Evolutionary conservation across 1,140 invertebrate genomes (phyloP).

Genomic region (Hypsibius dujardini): DNA sequence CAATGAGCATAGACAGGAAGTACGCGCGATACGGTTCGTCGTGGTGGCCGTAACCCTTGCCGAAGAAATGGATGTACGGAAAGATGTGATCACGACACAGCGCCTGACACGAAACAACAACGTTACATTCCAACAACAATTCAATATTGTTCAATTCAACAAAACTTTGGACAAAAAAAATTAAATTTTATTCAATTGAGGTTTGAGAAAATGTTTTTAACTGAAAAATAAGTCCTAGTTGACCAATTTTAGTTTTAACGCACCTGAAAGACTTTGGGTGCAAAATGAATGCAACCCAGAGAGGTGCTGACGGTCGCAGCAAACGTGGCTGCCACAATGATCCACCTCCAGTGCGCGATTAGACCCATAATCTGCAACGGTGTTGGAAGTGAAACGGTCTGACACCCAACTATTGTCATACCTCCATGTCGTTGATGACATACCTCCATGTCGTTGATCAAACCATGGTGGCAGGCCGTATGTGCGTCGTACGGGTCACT

Average conservation of each 20-base stretch:
- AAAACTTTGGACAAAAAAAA: conserved; percentile 25
- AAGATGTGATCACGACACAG: conserved; percentile 84
- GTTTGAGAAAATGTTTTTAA: background rate
- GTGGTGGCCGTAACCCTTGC: conserved; percentile 73
- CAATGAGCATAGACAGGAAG: conserved; percentile 68
- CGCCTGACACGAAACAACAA: conserved; percentile 45
- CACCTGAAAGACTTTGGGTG: conserved; percentile 39
- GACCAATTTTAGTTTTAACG: conserved; percentile 14
- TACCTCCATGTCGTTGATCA: conserved; percentile 10
- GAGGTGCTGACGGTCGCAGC: conserved; percentile 38
- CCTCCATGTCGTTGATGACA: background rate
- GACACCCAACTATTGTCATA: no score
- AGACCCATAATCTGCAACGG: conserved; percentile 30
- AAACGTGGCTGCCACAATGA: conserved; percentile 37
- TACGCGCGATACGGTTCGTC: conserved; percentile 85
- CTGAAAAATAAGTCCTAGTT: background rate
- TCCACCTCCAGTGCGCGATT: conserved; percentile 32
- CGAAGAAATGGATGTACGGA: conserved; percentile 76
- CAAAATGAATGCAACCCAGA: conserved; percentile 36
- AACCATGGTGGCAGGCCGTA: background rate
- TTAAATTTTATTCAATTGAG: no score
- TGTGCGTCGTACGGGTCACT: background rate
- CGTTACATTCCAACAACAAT: no score
- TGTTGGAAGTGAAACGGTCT: no score
- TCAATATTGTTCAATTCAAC: no score